These are phyloP conservation scores for Saccopteryx leptura DNA, from an alignment of 2,113 vertebrate species.

Conservation along the genomic window DNA sequence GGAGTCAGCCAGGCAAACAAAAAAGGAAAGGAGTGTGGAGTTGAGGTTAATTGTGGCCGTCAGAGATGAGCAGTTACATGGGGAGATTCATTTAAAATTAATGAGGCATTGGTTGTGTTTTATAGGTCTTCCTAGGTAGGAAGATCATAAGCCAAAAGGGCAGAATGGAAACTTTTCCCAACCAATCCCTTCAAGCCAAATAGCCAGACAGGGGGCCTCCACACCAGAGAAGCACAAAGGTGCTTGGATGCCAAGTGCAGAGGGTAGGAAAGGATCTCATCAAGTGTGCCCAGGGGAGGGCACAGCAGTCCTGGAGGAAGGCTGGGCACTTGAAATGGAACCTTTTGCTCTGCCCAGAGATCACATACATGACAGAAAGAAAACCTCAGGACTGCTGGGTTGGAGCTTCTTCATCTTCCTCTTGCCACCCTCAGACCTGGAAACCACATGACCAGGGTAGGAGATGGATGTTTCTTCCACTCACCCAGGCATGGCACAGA, in stretches of 20 bases:
- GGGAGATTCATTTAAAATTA: constrained; percentile 79
- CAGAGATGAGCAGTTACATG: constrained; percentile 82
- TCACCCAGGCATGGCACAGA: background rate
- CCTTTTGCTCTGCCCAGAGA: background rate
- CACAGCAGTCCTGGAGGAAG: background rate
- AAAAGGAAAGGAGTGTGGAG: background rate
- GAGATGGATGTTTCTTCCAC: background rate
- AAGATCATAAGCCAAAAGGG: constrained; percentile 70
- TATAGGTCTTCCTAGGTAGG: constrained; percentile 72
- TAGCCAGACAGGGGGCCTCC: background rate
- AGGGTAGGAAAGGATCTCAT: background rate
- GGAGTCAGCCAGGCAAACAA: constrained; percentile 59
- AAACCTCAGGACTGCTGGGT: background rate
- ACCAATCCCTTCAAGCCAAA: constrained; percentile 48
- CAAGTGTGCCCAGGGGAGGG: background rate
- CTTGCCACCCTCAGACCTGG: background rate
- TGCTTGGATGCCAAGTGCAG: background rate
- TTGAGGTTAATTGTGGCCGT: constrained; percentile 80
- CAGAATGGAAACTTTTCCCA: constrained; percentile 61
- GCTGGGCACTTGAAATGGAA: background rate
- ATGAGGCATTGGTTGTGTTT: constrained; percentile 75
- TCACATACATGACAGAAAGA: background rate
- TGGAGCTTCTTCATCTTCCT: background rate
- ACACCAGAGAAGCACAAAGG: background rate
- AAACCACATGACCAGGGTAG: background rate